Percentiles rank a stretch among this genome's conserved stretches.
These are phyloP conservation scores for Drosophila rufa DNA, from an alignment of 1,140 invertebrate genomes.

Conservation along the genomic window DNA sequence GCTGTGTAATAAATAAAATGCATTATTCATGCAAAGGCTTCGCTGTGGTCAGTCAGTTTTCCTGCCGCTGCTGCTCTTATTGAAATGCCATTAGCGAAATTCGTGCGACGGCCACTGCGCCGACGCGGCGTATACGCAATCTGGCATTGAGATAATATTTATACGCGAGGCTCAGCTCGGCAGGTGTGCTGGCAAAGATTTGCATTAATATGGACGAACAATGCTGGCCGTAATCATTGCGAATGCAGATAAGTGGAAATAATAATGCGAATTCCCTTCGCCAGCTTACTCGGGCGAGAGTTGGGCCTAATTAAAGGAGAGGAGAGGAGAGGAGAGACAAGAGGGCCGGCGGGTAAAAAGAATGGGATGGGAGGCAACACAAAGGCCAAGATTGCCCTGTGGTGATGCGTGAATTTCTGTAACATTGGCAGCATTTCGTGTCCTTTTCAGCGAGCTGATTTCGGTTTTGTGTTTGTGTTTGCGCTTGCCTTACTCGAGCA, in stretches of 20 bases:
- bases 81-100: slow-evolving; percentile 79
- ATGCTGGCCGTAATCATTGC: slow-evolving; percentile 58
- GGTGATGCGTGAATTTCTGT: slow-evolving; percentile 46
- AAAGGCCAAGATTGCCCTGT: slow-evolving; percentile 43
- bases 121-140: slow-evolving; percentile 73
- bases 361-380: slow-evolving; percentile 10
- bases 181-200: slow-evolving; percentile 47
- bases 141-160: slow-evolving; percentile 52
- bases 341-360: not conserved
- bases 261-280: slow-evolving; percentile 29
- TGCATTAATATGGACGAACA: slow-evolving; percentile 64
- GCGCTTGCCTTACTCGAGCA: slow-evolving; percentile 24
- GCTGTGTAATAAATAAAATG: slow-evolving; percentile 59
- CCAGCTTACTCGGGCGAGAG: slow-evolving; percentile 48
- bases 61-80: slow-evolving; percentile 39
- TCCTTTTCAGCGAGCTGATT: slow-evolving; percentile 35
- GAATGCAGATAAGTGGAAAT: slow-evolving; percentile 33
- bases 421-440: slow-evolving; percentile 49
- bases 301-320: slow-evolving; percentile 57
- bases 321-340: not conserved
- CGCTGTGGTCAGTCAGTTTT: slow-evolving; percentile 61
- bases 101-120: slow-evolving; percentile 17
- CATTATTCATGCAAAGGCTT: slow-evolving; percentile 65
- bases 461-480: slow-evolving; percentile 45
- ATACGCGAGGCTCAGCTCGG: slow-evolving; percentile 7